Base-by-base conservation (phyloP, 1,140 invertebrate species). In the Heliconius hermathena region DNA sequence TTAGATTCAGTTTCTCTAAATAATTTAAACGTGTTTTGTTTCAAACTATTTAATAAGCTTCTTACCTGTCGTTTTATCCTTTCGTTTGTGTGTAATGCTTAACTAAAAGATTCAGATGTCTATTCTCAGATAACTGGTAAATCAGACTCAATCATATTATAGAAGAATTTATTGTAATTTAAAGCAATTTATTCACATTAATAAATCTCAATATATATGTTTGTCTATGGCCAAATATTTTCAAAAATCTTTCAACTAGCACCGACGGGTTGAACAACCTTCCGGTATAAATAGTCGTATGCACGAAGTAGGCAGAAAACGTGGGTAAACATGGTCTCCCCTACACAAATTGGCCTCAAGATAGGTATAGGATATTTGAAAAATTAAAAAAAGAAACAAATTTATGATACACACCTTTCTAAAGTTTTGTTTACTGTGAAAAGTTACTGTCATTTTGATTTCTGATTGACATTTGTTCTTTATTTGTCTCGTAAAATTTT, bases 201-300 rank as follows among this genome's bases (percentile, higher is more conserved):
- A 18, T 1, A 6, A 54, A n/a, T 54, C 2, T 54, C 16, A 54
- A 60, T 26, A 22, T 22, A 60, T 2, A 60, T 60, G 9, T 22
- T 66, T 18, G 9, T 66, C 60, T 66, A 26, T 18, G 60, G 9
- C 3, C 2, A 16, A 16, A 66, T 29, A 66, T 29, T 66, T 5
- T 66, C 13, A 9, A 66, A 66, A 66, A 29, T 66, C 54, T 11
- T 60, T 60, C 16, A n/a, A 74, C 29, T 57, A 81, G 60, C 60
- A 73, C 74, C 74, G 78, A 73, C 75, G 88, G 87, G 90, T 91
- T 92, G 88, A 92, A 91, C 80, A 91, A 92, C 90, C 91, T 87
- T 81, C 82, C 86, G 87, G 38, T 80, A 83, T 85, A 91, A 91
- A 91, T 91, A 90, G 89, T 78, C 79, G 49, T 66, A 38, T 79